Evolutionary conservation across 1,140 invertebrate genomes (phyloP), one percentile per base, ranked within the genome.

Genomic region (Limonius californicus): DNA sequence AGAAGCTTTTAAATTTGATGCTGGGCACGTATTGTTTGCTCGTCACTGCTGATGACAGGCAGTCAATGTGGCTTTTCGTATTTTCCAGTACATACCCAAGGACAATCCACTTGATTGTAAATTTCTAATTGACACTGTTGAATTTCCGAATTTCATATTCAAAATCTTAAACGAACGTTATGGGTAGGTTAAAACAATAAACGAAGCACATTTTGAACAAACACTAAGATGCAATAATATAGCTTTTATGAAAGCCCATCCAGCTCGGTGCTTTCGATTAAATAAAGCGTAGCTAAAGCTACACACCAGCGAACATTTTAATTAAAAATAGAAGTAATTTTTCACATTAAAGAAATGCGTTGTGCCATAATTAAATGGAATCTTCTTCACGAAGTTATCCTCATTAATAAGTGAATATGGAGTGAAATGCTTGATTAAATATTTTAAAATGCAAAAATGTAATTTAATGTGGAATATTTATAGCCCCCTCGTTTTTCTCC

Each of bases 271-370:
- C 19, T 50, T 50, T 19, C 6, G 45, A 50, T 50, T 15, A 50
- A 50, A 50, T 50, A 18, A 50, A 50, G 45, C 45, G 15, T 50
- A 11, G 3, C 45, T 50, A 50, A 18, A 50, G 45, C 16, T 50
- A 50, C 16, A 50, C 45, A 18, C 45, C 20, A 14, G 14, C 14
- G n/a, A 50, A 21, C 45, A 50, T 50, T 50, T 50, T 50, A 50
- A 50, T 50, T 50, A 50, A 50, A 50, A 50, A 50, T 50, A 19
- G n/a, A 19, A 50, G 45, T 50, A 50, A 50, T 50, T 50, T 50
- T 50, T 50, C 16, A 50, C 14, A 18, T 50, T 50, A 19, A 50
- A 18, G 45, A 50, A 50, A 50, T 50, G 45, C 16, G 7, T 19
- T 14, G 3, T n/a, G 45, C 8, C 20, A 19, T 50, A 50, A 50